Evolutionary conservation across 2,888 invertebrate genomes (phyloP).

Genomic region (Odontomyia ornata): DNA sequence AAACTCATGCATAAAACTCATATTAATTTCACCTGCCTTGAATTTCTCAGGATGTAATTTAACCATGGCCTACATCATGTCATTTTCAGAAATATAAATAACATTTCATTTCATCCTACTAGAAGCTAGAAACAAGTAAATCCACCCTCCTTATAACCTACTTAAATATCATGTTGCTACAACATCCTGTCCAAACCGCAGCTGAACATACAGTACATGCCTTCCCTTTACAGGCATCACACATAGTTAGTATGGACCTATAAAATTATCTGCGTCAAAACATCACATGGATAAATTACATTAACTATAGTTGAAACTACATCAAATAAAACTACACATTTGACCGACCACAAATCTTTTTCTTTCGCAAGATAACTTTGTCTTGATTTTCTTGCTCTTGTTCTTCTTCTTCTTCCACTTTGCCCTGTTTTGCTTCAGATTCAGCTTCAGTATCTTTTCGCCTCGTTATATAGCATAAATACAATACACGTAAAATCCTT

Average conservation of each 20-base stretch:
- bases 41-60: too few species aligned
- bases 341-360: slow-evolving; percentile 35
- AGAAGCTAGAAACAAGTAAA: slow-evolving; percentile 24
- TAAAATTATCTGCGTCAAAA: too few species aligned
- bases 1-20: too few species aligned
- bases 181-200: slow-evolving; percentile 7
- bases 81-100: too few species aligned
- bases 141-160: slow-evolving; percentile 8
- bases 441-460: not conserved
- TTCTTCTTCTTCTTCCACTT: not conserved
- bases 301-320: slow-evolving; percentile 1
- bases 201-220: not conserved
- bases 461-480: slow-evolving; percentile 8
- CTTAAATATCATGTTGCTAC: not conserved
- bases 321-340: slow-evolving; percentile 35
- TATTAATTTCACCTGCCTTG: too few species aligned
- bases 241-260: too few species aligned
- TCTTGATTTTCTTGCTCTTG: slow-evolving; percentile 4
- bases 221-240: too few species aligned
- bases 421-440: not conserved
- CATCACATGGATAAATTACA: not conserved
- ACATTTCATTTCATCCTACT: not conserved
- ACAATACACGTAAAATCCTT: slow-evolving; percentile 34
- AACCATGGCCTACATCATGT: too few species aligned
- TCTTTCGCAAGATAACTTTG: slow-evolving; percentile 29